Evolutionary conservation across 1,140 invertebrate genomes (phyloP).

Genomic region (Wiebesia pumilae): DNA sequence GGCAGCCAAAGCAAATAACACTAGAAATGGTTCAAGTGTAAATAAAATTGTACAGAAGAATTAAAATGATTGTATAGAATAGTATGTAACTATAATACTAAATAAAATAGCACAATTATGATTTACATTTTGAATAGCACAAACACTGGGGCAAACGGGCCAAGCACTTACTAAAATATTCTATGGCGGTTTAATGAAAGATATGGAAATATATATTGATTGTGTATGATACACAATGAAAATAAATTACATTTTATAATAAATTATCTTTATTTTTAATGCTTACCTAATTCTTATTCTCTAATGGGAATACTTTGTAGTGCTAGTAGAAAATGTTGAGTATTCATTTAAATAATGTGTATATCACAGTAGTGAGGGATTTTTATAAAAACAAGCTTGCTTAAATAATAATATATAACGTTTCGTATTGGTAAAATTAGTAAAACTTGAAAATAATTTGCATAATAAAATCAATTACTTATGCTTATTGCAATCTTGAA

Average conservation of each 20-base stretch:
- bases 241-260: slow-evolving; percentile 1
- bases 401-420: background rate
- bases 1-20: slow-evolving; percentile 52
- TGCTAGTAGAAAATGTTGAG: background rate
- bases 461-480: background rate
- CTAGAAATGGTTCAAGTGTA: slow-evolving; percentile 50
- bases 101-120: slow-evolving; percentile 32
- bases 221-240: background rate
- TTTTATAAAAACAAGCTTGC: background rate
- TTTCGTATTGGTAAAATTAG: background rate
- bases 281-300: background rate
- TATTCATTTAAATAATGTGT: background rate
- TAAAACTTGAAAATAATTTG: background rate
- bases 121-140: slow-evolving; percentile 59
- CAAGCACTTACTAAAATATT: slow-evolving; percentile 48
- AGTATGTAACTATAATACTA: slow-evolving; percentile 13
- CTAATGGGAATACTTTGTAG: slow-evolving; percentile 7
- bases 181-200: background rate
- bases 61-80: slow-evolving; percentile 17
- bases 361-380: background rate
- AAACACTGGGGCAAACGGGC: slow-evolving; percentile 69
- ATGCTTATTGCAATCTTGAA: background rate
- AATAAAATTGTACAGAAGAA: slow-evolving; percentile 29
- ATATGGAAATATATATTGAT: slow-evolving; percentile 6
- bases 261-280: slow-evolving; percentile 1